Conservation (phyloP, 2,888 invertebrate species). For the Macrostomum cliftonense region DNA sequence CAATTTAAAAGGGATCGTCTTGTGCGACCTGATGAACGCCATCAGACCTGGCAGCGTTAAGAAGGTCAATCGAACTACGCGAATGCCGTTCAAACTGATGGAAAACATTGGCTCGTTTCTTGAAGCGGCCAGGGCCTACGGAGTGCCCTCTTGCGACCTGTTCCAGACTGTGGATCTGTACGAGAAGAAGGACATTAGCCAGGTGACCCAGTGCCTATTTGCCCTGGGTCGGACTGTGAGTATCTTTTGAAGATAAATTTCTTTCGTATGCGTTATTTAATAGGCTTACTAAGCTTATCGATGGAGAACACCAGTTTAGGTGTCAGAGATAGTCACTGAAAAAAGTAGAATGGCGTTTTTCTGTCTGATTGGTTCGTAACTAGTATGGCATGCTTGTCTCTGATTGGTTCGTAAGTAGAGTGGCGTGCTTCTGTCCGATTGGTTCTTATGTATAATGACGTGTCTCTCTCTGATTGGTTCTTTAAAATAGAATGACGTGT, state of each 20-base stretch:
- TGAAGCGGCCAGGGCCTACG: slow-evolving; percentile 81
- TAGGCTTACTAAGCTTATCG: too few species aligned
- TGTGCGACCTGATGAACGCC: slow-evolving; percentile 85
- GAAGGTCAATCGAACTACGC: slow-evolving; percentile 82
- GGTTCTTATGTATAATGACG: too few species aligned
- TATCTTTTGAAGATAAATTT: slow-evolving; percentile 14
- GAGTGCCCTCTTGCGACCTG: slow-evolving; percentile 88
- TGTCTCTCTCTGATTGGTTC: too few species aligned
- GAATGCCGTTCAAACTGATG: slow-evolving; percentile 86
- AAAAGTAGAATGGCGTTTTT: too few species aligned
- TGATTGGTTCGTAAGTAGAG: too few species aligned
- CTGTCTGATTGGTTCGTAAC: too few species aligned
- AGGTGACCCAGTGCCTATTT: slow-evolving; percentile 80
- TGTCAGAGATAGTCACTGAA: too few species aligned
- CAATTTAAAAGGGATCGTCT: slow-evolving; percentile 45
- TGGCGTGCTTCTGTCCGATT: too few species aligned
- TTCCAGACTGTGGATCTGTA: slow-evolving; percentile 98
- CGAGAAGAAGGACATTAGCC: slow-evolving; percentile 84
- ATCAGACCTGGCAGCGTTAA: slow-evolving; percentile 76
- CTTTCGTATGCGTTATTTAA: too few species aligned
- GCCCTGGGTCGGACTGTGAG: slow-evolving; percentile 78
- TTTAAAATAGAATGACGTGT: too few species aligned
- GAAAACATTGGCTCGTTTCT: slow-evolving; percentile 79
- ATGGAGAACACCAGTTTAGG: too few species aligned
- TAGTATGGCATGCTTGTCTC: too few species aligned